Percentiles rank a stretch among this genome's conserved stretches.
Conservation (phyloP, 30 jellyfish, hydroid and myxozoan genomes). For the Hydractinia echinata region DNA sequence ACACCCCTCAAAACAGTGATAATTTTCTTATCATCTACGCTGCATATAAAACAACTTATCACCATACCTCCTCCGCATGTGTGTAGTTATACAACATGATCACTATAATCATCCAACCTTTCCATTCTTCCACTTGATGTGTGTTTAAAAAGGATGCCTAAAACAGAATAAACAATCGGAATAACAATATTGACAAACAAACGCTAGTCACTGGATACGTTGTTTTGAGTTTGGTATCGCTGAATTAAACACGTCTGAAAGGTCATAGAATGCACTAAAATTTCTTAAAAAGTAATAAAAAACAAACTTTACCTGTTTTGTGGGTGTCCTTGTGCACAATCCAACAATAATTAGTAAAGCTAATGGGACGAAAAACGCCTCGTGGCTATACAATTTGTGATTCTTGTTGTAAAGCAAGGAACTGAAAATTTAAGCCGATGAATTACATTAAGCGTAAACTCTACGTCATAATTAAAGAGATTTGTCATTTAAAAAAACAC, state of each 20-base stretch:
- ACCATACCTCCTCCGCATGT: constrained; percentile 75
- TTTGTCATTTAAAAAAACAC: background rate
- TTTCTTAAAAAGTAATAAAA: too few species aligned
- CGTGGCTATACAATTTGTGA: constrained; percentile 51
- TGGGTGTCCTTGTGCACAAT: constrained; percentile 24
- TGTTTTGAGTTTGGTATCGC: too few species aligned
- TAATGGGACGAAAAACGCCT: constrained; percentile 59
- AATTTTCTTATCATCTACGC: background rate
- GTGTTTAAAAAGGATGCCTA: constrained; percentile 48
- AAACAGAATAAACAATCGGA: background rate
- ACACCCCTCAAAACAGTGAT: too few species aligned
- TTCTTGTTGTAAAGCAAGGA: constrained; percentile 67
- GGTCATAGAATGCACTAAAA: too few species aligned
- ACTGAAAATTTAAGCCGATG: constrained; percentile 22
- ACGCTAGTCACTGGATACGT: background rate
- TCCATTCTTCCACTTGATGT: constrained; percentile 79
- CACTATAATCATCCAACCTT: constrained; percentile 84
- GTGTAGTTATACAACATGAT: constrained; percentile 76
- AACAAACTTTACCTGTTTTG: background rate
- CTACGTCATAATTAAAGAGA: too few species aligned
- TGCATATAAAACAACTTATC: background rate
- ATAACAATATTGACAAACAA: background rate
- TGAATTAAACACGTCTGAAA: too few species aligned
- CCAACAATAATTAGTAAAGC: constrained; percentile 56
- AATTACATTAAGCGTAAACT: too few species aligned